A percentile compares a stretch with the other conserved stretches of the same genome.
phyloP scores from a whole-genome alignment of 2,888 invertebrate genomes.

The Atethmia centrago region DNA sequence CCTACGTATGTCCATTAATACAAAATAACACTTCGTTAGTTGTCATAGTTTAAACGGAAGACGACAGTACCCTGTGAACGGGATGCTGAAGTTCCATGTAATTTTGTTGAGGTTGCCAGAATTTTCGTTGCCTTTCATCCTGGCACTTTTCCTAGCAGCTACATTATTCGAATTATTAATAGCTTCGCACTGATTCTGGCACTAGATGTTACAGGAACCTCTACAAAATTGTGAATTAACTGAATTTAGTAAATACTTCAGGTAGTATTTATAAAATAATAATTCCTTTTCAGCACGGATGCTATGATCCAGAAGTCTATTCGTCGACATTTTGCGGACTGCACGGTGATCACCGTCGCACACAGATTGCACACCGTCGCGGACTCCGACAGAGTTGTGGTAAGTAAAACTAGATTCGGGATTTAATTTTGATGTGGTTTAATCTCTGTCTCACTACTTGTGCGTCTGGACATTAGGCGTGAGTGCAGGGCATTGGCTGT shows the following conservation, averaged over 20 bases:
- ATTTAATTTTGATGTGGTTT: background rate
- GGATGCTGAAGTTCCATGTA: background rate
- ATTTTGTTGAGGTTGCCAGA: background rate
- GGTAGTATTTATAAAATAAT: background rate
- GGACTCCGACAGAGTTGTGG: conserved; percentile 96
- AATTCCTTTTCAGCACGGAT: conserved; percentile 92
- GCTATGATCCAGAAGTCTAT: conserved; percentile 96
- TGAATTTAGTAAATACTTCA: too few species aligned
- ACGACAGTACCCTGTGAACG: background rate
- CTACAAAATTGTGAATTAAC: background rate
- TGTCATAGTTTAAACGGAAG: background rate
- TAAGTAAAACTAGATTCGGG: conserved; percentile 82
- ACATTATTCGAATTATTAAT: background rate
- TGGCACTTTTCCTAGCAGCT: too few species aligned
- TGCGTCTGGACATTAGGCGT: too few species aligned
- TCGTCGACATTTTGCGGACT: conserved; percentile 93
- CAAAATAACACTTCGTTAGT: background rate
- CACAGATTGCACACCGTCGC: conserved; percentile 97
- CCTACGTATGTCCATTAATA: conserved; percentile 90
- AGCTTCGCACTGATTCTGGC: background rate
- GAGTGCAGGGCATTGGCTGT: too few species aligned
- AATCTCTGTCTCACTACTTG: background rate
- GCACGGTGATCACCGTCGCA: conserved; percentile 97
- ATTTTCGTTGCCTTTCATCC: background rate
- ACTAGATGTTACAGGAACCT: background rate